phyloP scores from a whole-genome alignment of 2,113 vertebrate species.

The Motacilla tschutschensis region DNA sequence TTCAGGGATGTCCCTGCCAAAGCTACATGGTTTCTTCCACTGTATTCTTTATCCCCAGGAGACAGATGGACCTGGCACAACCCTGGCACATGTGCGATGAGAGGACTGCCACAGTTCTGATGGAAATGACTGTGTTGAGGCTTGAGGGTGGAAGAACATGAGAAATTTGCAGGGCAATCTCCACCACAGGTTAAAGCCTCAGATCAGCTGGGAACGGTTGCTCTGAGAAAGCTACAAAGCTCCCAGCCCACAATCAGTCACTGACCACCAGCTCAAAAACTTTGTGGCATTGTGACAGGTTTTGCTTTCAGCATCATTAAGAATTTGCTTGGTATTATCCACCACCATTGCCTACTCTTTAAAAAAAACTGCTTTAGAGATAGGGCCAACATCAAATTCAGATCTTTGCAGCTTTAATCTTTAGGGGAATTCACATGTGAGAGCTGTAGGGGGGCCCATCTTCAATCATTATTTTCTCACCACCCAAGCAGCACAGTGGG shows the following conservation, averaged over 20 bases:
- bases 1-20: background rate
- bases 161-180: background rate
- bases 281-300: background rate
- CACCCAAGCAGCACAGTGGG: background rate
- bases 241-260: background rate
- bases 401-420: conserved; percentile 14
- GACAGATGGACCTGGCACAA: background rate
- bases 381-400: background rate
- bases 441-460: background rate
- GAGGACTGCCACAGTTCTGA: background rate
- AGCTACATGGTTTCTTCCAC: fast-evolving
- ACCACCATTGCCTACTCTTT: background rate
- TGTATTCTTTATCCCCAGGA: background rate
- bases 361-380: background rate
- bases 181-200: background rate
- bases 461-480: conserved; percentile 50
- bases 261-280: background rate
- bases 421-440: background rate
- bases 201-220: background rate
- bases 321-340: background rate
- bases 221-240: background rate
- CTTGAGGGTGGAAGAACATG: background rate
- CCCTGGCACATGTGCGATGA: fast-evolving
- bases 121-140: background rate
- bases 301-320: background rate